phyloP scores from a whole-genome alignment of 92 coral and sea anemone species.

The Desmophyllum pertusum region DNA sequence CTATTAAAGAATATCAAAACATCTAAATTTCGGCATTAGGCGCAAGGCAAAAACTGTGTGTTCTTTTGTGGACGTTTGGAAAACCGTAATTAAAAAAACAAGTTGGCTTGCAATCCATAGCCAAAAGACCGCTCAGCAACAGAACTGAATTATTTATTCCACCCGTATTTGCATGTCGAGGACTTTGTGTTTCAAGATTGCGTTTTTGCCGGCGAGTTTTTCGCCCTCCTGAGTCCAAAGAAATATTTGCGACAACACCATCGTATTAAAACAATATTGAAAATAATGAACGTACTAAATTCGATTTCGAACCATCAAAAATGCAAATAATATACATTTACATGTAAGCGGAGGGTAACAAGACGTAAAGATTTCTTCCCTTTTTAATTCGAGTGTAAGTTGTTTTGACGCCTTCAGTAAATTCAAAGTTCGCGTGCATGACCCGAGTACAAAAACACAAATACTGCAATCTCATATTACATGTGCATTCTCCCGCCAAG shows the following conservation, averaged over 20 bases:
- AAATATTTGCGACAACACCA: not conserved
- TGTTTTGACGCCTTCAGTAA: constrained; percentile 32
- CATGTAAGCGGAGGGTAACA: constrained; percentile 1
- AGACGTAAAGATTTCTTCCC: constrained; percentile 13
- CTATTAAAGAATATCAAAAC: not conserved
- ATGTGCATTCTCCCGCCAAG: not conserved
- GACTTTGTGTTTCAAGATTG: not conserved
- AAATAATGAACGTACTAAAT: constrained; percentile 7
- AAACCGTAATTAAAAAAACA: not conserved
- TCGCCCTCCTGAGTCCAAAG: not conserved
- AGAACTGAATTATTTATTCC: not conserved
- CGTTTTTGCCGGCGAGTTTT: not conserved
- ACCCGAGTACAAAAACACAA: not conserved
- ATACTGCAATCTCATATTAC: constrained; percentile 16
- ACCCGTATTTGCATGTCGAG: not conserved
- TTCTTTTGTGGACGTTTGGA: not conserved
- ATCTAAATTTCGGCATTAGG: not conserved
- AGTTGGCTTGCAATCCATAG: not conserved
- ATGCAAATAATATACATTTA: constrained; percentile 46
- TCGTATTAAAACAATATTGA: not conserved
- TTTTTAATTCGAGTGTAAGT: not conserved
- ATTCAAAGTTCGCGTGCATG: constrained; percentile 27
- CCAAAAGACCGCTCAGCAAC: not conserved
- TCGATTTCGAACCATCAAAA: not conserved
- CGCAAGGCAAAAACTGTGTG: not conserved